These are phyloP conservation scores for Rhabdornis inornatus DNA, from an alignment of 2,113 vertebrate species.

Conservation along the genomic window DNA sequence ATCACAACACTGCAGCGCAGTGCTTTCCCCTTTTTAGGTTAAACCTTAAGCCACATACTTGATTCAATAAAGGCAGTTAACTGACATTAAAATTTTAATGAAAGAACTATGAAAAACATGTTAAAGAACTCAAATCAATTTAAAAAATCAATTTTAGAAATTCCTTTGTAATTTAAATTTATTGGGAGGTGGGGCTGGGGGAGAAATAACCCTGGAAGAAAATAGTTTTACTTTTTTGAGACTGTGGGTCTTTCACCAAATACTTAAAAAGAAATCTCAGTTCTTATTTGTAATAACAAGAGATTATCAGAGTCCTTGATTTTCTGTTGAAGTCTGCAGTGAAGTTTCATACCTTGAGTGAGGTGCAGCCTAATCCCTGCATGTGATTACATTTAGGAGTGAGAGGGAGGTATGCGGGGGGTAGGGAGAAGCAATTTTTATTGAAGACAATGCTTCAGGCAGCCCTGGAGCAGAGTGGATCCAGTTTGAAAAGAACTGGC, in stretches of 20 bases:
- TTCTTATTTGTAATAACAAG: conserved; percentile 53
- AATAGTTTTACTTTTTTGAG: conserved; percentile 7
- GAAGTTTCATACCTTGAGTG: conserved; percentile 49
- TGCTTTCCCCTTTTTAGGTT: background rate
- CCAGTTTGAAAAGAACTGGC: conserved; percentile 71
- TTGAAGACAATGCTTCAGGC: conserved; percentile 69
- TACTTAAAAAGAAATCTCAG: background rate
- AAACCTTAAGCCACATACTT: background rate
- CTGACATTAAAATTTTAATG: background rate
- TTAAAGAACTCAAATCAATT: background rate
- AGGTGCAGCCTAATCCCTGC: conserved; percentile 59
- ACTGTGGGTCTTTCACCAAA: conserved; percentile 38
- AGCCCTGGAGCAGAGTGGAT: conserved; percentile 64
- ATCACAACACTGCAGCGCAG: rapidly evolving
- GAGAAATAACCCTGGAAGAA: background rate
- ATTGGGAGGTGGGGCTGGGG: rapidly evolving
- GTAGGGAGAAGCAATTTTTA: conserved; percentile 30
- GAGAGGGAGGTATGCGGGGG: background rate
- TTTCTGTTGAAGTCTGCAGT: conserved; percentile 60
- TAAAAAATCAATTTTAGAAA: background rate
- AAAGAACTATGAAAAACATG: background rate
- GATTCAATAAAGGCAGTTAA: background rate
- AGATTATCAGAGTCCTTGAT: conserved; percentile 61
- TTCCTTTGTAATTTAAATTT: background rate
- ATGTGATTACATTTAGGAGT: conserved; percentile 42